Evolutionary conservation across 2,113 vertebrate species (phyloP).

Genomic region (Rhynchopsitta pachyrhyncha): DNA sequence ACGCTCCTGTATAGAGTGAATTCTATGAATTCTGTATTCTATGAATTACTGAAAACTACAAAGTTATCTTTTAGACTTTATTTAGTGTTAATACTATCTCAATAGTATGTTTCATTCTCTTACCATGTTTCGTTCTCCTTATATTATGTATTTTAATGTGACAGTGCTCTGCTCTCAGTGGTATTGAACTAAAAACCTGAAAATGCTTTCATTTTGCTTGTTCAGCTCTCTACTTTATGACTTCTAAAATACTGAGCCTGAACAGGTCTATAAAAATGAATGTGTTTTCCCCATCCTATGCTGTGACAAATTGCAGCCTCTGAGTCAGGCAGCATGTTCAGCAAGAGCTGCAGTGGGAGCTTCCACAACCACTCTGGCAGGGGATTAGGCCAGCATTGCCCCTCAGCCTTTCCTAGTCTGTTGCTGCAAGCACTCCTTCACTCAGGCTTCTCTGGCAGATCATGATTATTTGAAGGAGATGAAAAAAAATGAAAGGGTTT

Average conservation of each 20-base stretch:
- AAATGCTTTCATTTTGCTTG: not conserved
- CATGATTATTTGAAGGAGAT: not conserved
- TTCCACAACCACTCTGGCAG: not conserved
- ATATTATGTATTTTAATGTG: not conserved
- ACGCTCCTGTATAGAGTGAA: not conserved
- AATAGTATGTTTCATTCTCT: not conserved
- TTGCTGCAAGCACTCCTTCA: fast-evolving
- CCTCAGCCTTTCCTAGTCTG: not conserved
- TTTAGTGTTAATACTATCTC: not conserved
- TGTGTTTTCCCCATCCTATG: not conserved
- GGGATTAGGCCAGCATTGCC: not conserved
- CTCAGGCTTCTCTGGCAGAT: not conserved
- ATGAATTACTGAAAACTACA: not conserved
- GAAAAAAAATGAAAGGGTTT: not conserved
- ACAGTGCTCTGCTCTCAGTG: not conserved
- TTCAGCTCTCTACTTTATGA: not conserved
- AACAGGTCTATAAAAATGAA: not conserved
- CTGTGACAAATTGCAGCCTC: not conserved
- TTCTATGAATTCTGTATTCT: not conserved
- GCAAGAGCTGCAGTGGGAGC: not conserved
- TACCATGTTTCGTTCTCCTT: not conserved
- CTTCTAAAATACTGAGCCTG: not conserved
- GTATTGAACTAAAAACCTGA: not conserved
- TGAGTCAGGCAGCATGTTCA: fast-evolving
- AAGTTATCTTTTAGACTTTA: not conserved